Base-by-base conservation (phyloP, 2,888 invertebrate genomes). In the Stenchaetothrips biformis region DNA sequence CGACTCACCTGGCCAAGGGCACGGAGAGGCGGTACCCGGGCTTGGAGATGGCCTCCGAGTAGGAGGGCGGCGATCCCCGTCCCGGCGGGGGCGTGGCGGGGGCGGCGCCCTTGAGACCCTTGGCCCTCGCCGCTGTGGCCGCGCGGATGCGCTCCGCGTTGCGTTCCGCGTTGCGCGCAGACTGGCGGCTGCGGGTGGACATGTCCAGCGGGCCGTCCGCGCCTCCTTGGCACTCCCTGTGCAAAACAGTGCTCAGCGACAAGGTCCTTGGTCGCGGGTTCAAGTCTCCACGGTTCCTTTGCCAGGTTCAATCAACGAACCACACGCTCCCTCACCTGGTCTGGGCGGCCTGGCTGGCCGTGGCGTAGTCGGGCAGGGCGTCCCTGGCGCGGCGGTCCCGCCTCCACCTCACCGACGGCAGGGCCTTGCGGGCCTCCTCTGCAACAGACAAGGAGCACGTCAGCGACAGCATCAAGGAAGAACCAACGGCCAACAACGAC, bases 341-440 rank as follows among this genome's bases (percentile, higher is more conserved):
- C 21, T 25, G 37, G 37, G 37, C 37, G 37, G 37, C 4, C 37
- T 37, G 37, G 37, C 37, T 74, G 67, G 67, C 67, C 67, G 67
- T 74, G 21, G 79, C 81, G 78, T 80, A 48, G 27, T 80, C 81
- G 78, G 67, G 67, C 67, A 74, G 67, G 21, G 67, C 7, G 67
- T 74, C 67, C 8, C 87, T 86, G 80, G 88, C 86, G 47, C 92
- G 89, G 67, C 93, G 89, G 83, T 93, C 93, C 79, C 92, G 89
- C 82, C 92, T 90, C 93, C 93, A 93, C 87, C 92, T 92, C 80
- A 92, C 90, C 9, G 92, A 92, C 81, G 90, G 89, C 82, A 91
- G 87, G 84, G 92, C 92, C 86, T 92, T 92, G 80, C 88, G 87
- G 80, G 85, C 83, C 53, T 83, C 82, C 79, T 47, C 25, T 74